A percentile compares a stretch with the other conserved stretches of the same genome.
Conservation (phyloP, 2,797 vertebrate species). For the Capromys pilorides region DNA sequence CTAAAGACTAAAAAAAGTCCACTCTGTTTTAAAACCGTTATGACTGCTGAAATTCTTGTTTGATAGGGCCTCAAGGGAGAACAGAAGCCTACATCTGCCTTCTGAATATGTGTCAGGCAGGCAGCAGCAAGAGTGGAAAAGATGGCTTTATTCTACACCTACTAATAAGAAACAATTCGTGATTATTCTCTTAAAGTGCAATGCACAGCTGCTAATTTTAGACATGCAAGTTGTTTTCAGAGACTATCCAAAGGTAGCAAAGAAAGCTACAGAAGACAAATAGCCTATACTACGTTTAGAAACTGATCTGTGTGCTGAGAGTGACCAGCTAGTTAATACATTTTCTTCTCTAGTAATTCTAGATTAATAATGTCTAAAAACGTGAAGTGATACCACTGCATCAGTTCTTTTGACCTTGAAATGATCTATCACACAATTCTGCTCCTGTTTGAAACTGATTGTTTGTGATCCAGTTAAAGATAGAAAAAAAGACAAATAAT, state of each 20-base stretch:
- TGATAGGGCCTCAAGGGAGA: background rate
- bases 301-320: conserved; percentile 60
- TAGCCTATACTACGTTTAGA: conserved; percentile 54
- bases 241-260: conserved; percentile 42
- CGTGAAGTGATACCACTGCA: conserved; percentile 66
- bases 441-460: conserved; percentile 76
- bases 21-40: background rate
- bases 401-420: conserved; percentile 76
- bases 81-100: background rate
- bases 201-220: conserved; percentile 53
- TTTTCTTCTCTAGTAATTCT: conserved; percentile 77
- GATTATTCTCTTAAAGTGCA: background rate
- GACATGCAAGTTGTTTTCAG: background rate
- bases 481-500: conserved; percentile 66
- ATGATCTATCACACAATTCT: conserved; percentile 78
- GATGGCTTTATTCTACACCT: conserved; percentile 31
- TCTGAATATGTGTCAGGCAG: background rate
- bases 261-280: conserved; percentile 68
- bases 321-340: conserved; percentile 61
- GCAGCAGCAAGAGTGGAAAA: background rate
- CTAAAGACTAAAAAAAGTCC: background rate
- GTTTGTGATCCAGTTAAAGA: conserved; percentile 74
- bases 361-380: conserved; percentile 75
- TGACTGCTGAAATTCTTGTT: background rate
- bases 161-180: background rate